Percentiles rank a stretch among this genome's conserved stretches.
These are phyloP conservation scores for Adelognathus sp. DNA, from an alignment of 2,888 invertebrate species.

Conservation along the genomic window DNA sequence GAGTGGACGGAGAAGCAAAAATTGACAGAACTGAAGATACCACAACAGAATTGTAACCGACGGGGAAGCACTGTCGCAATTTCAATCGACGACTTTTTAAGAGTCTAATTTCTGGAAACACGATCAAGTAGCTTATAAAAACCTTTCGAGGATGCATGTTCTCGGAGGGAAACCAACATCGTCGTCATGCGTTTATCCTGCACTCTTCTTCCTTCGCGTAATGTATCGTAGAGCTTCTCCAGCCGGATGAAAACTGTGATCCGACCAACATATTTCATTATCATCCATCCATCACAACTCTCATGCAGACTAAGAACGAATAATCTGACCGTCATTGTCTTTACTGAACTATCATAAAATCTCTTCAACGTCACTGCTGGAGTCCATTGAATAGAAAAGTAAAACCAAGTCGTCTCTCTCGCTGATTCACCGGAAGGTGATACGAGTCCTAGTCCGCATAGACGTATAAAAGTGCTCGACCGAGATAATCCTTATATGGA, in stretches of 20 bases:
- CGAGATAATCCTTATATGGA: neutral
- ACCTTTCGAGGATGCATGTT: neutral
- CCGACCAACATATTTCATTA: too few species aligned
- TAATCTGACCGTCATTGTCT: too few species aligned
- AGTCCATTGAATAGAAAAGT: neutral
- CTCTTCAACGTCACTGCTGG: neutral
- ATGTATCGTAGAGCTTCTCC: too few species aligned
- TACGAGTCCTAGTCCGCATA: too few species aligned
- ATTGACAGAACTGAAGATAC: too few species aligned
- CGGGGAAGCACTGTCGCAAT: too few species aligned
- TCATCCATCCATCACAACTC: too few species aligned
- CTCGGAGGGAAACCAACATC: constrained; percentile 42
- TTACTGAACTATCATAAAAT: neutral
- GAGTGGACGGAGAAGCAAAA: too few species aligned
- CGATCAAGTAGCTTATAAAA: constrained; percentile 22
- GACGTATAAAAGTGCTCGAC: neutral
- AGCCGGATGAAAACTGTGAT: too few species aligned
- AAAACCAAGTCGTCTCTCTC: neutral
- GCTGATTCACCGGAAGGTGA: neutral
- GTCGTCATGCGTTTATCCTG: constrained; percentile 20
- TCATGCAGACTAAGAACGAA: too few species aligned
- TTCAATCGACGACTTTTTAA: too few species aligned
- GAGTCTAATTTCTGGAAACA: constrained; percentile 23
- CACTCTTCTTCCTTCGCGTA: constrained; percentile 31
- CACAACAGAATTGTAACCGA: too few species aligned